A percentile compares a stretch with the other conserved stretches of the same genome.
Evolutionary conservation across 2,113 vertebrate genomes (phyloP).

Genomic region (Seriola dumerili): DNA sequence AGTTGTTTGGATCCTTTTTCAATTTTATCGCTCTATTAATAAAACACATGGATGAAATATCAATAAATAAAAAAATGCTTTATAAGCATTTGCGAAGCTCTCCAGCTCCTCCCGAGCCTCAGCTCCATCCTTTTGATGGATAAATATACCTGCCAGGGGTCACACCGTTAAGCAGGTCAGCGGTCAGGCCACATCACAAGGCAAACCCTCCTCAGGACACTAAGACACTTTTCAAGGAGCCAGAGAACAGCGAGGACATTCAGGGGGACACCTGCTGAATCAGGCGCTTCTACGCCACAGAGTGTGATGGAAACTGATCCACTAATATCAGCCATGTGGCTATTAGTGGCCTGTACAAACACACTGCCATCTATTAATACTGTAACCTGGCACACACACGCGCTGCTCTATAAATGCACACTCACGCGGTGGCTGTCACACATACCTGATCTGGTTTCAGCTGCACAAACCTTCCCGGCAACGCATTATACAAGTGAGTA

Average conservation of each 20-base stretch:
- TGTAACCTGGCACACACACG: slow-evolving; percentile 70
- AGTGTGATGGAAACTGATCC: slow-evolving; percentile 84
- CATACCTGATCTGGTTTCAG: slow-evolving; percentile 80
- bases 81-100: slow-evolving; percentile 17
- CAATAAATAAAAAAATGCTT: not conserved
- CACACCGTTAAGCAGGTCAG: slow-evolving; percentile 21
- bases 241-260: slow-evolving; percentile 68
- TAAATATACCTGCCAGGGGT: not conserved
- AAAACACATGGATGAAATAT: not conserved
- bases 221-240: slow-evolving; percentile 33
- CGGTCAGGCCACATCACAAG: slow-evolving; percentile 63
- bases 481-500: slow-evolving; percentile 74
- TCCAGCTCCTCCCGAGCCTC: not conserved
- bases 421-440: slow-evolving; percentile 79
- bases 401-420: slow-evolving; percentile 77
- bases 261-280: slow-evolving; percentile 81
- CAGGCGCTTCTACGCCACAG: slow-evolving; percentile 81
- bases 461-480: slow-evolving; percentile 73
- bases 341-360: slow-evolving; percentile 78
- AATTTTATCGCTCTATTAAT: not conserved
- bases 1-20: not conserved
- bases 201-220: slow-evolving; percentile 63
- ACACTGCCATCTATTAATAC: slow-evolving; percentile 78
- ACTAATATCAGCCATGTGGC: slow-evolving; percentile 75
- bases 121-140: not conserved